phyloP scores from a whole-genome alignment of 2,113 vertebrate genomes.

The Pipa parva region DNA sequence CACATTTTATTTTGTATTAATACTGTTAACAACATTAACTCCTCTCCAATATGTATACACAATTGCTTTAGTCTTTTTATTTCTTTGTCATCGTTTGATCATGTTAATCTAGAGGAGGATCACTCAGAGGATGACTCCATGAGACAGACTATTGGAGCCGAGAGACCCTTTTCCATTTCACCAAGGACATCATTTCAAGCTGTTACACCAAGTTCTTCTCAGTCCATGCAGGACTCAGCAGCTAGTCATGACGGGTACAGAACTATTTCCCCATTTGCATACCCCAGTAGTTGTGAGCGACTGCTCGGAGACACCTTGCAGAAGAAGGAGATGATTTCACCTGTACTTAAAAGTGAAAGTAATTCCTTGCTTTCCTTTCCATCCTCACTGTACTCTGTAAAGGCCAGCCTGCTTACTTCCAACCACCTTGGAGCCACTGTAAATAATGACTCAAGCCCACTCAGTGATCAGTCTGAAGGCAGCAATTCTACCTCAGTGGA shows the following conservation, averaged over 20 bases:
- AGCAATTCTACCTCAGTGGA: constrained; percentile 60
- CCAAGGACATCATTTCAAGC: constrained; percentile 64
- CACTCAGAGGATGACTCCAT: constrained; percentile 73
- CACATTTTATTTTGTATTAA: too few species aligned
- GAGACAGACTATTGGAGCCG: constrained; percentile 67
- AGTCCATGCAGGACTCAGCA: constrained; percentile 51
- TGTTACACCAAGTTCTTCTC: constrained; percentile 61
- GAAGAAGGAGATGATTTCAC: constrained; percentile 72
- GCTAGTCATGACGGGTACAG: constrained; percentile 60
- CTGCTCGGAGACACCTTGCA: constrained; percentile 67
- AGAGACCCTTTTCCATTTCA: constrained; percentile 72
- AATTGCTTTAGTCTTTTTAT: constrained; percentile 32
- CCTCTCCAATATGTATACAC: background rate
- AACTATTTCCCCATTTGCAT: constrained; percentile 70
- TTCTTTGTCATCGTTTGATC: constrained; percentile 38
- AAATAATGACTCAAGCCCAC: constrained; percentile 58
- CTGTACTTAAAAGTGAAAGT: constrained; percentile 78
- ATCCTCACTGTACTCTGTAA: constrained; percentile 74
- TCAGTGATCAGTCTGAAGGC: constrained; percentile 73
- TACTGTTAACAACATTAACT: too few species aligned
- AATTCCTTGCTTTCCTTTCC: constrained; percentile 65
- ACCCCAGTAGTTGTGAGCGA: constrained; percentile 56
- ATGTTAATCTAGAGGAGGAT: constrained; percentile 73
- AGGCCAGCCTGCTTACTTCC: constrained; percentile 64
- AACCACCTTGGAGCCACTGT: constrained; percentile 47